These are phyloP conservation scores for Ceyx cyanopectus DNA, from an alignment of 2,113 vertebrate genomes.

Conservation along the genomic window DNA sequence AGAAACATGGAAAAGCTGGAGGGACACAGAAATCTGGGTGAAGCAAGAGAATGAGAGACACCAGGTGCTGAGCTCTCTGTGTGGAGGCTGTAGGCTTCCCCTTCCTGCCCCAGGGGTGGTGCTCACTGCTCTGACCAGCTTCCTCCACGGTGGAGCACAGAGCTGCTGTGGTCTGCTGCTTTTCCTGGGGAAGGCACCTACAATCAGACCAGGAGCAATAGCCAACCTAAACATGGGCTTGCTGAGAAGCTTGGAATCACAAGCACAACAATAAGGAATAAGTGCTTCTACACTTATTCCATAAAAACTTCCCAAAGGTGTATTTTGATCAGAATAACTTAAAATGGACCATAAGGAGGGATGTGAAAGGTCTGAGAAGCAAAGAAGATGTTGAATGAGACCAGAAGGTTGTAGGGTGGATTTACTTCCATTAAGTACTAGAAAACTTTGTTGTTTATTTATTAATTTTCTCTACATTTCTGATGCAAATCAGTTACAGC, in stretches of 20 bases:
- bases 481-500: background rate
- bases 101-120: background rate
- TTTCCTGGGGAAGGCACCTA: background rate
- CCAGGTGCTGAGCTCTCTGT: background rate
- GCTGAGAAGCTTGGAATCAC: background rate
- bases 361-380: background rate
- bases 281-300: background rate
- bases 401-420: background rate
- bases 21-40: background rate
- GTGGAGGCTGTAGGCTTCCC: background rate
- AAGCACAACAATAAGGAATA: too few relatives aligned
- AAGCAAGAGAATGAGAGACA: background rate
- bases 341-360: background rate
- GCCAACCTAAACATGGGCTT: background rate
- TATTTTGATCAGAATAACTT: background rate
- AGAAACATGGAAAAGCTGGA: background rate
- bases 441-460: background rate
- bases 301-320: background rate
- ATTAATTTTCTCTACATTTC: background rate
- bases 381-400: background rate
- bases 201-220: background rate
- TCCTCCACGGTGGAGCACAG: background rate
- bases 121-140: rapidly evolving
- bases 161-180: background rate
- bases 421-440: background rate